Base-by-base conservation (phyloP, 2,797 vertebrate species). In the Helicolenus hilgendorfi region DNA sequence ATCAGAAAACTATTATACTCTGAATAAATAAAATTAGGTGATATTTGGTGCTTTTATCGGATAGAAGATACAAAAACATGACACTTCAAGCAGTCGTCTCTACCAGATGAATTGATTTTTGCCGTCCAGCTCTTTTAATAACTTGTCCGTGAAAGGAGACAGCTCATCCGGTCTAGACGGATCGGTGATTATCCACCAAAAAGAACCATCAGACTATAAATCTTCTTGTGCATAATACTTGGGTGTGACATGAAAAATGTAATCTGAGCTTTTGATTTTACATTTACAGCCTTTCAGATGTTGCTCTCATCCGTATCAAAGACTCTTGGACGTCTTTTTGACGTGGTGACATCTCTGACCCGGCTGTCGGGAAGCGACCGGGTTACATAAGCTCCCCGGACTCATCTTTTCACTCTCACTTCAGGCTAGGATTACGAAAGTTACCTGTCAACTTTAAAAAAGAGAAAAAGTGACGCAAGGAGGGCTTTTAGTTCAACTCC, bases 401-500 rank as follows among this genome's bases (percentile, higher is more conserved):
- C 72, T 26, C 35, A 33, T 78, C 69, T 36, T n/a, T 63, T 59
- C 59, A 4, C 71, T 77, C 65, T 62, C 24, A 7, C 41, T 80
- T 45, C 72, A 58, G 63, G 26, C 70, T 14, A 1, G 5, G 11
- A 24, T 80, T 45, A 85, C 55, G 60, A 83, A 84, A 73, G 77
- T 68, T 79, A 83, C 72, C 77, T 27, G 70, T 4, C 62, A 38
- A 76, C 24, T 8, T 73, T 29, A 74, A 49, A 49, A 83, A 22
- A 13, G 24, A 35, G 6, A 64, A 72, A 68, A 76, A 69, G 62
- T 77, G 81, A 93, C 45, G 76, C 84, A 86, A 82, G 33, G 11
- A 29, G 15, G 45, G 55, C 4, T 79, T 72, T 31, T 2, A 18
- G 31, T 74, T 80, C 79, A 78, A 60, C 9, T 22, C 49, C 1